Evolutionary conservation across 2,888 invertebrate genomes (phyloP).

Genomic region (Pachydiplax longipennis): DNA sequence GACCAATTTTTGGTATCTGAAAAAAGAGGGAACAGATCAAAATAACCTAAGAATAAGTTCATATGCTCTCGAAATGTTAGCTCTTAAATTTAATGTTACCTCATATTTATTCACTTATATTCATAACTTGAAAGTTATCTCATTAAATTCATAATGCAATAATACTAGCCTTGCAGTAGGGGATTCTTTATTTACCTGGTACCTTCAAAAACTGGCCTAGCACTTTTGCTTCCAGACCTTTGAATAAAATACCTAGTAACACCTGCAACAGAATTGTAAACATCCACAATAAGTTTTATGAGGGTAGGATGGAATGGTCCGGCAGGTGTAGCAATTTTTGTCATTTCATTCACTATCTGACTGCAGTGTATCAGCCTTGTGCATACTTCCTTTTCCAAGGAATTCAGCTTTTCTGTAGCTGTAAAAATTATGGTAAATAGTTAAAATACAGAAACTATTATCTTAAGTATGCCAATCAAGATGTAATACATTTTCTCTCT

Average conservation of each 20-base stretch:
- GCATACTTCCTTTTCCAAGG: not conserved
- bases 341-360: slow-evolving; percentile 14
- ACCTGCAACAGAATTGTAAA: not conserved
- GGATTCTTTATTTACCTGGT: not conserved
- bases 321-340: slow-evolving; percentile 9
- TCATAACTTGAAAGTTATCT: no score
- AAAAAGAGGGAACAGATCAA: slow-evolving; percentile 14
- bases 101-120: no score
- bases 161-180: no score
- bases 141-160: not conserved
- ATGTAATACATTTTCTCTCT: no score
- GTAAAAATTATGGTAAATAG: not conserved
- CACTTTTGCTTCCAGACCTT: not conserved
- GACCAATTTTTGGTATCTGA: slow-evolving; percentile 53
- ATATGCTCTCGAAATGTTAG: no score
- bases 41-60: not conserved
- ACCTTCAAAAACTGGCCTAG: slow-evolving; percentile 16
- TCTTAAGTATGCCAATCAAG: not conserved
- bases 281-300: slow-evolving; percentile 9
- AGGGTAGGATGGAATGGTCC: not conserved
- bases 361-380: slow-evolving; percentile 1
- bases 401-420: not conserved
- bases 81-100: no score
- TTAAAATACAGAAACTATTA: not conserved
- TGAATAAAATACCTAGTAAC: not conserved